Evolutionary conservation across 2,797 vertebrate species (phyloP).

Genomic region (Bryconaethiops microstoma): DNA sequence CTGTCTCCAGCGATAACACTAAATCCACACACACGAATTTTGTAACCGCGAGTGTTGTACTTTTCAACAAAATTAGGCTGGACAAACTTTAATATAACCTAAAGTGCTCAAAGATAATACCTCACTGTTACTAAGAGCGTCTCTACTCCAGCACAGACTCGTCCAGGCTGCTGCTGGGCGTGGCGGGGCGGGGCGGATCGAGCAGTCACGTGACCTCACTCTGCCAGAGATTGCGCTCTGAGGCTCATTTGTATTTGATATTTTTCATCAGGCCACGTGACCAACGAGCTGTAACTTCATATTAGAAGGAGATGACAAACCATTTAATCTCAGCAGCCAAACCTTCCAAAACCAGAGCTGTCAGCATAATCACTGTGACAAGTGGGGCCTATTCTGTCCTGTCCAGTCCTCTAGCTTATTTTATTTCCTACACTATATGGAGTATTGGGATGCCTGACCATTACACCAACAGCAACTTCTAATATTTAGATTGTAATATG

Average conservation of each 20-base stretch:
- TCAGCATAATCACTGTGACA: no score
- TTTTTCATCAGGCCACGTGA: not conserved
- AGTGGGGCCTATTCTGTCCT: no score
- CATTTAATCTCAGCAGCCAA: no score
- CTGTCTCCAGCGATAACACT: constrained; percentile 3
- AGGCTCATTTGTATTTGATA: not conserved
- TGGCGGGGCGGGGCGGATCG: not conserved
- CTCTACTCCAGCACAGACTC: not conserved
- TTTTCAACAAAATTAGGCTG: not conserved
- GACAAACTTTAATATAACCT: not conserved
- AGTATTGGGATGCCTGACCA: no score
- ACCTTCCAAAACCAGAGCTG: no score
- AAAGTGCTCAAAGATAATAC: no score
- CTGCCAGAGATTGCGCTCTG: not conserved
- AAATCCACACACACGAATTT: not conserved
- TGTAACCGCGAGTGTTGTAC: not conserved
- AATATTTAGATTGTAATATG: no score
- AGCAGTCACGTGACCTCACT: not conserved
- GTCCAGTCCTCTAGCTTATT: no score
- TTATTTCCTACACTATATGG: no score
- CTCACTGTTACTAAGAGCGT: not conserved
- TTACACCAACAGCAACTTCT: no score
- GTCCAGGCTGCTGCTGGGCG: not conserved
- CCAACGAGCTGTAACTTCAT: no score
- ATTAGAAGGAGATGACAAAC: no score